Evolutionary conservation across 2,888 invertebrate species (phyloP), one percentile per base, ranked within the genome.

Genomic region (Scaeva pyrastri): DNA sequence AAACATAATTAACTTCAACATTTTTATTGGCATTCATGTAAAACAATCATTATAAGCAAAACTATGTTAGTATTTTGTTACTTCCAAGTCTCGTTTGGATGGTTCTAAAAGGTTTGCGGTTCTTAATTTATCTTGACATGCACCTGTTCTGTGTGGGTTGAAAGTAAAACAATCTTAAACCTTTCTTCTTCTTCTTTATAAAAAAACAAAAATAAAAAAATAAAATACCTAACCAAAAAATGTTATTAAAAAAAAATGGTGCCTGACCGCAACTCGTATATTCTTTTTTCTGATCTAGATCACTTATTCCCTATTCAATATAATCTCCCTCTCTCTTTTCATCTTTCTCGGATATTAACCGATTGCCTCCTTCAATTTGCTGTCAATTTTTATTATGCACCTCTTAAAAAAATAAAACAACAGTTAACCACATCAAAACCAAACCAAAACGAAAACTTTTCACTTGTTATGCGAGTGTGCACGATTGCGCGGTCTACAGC

Each of bases 351-450:
- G n/a, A n/a, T n/a, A n/a, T n/a, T n/a, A 8, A 41, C 39, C 23
- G 62, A n/a, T n/a, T 62, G 52, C 45, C 77, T 81, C 58, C 74
- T 81, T 39, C 86, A 74, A 86, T 82, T 82, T 86, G 74, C 86
- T 86, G 86, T 82, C 82, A 74, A 86, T 78, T 86, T 86, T 82
- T 82, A 86, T 82, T 77, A 31, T 5, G 86, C 76, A 48, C 60
- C 52, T 62, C 45, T 82, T 73, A 64, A 70, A 74, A 72, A 77
- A 81, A 56, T 10, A 31, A 31, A 41, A 60, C 10, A 60, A 82
- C 82, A 86, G 86, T 82, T 82, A 86, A 86, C 81, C 77, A 71
- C 81, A 81, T 76, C 71, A 62, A 74, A 77, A 77, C 68, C 60
- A 66, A 74, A 10, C 3, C 39, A 39, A 1, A 12, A 39, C 19